phyloP scores from a whole-genome alignment of 2,113 vertebrate genomes.

The Cygnus buccinator region DNA sequence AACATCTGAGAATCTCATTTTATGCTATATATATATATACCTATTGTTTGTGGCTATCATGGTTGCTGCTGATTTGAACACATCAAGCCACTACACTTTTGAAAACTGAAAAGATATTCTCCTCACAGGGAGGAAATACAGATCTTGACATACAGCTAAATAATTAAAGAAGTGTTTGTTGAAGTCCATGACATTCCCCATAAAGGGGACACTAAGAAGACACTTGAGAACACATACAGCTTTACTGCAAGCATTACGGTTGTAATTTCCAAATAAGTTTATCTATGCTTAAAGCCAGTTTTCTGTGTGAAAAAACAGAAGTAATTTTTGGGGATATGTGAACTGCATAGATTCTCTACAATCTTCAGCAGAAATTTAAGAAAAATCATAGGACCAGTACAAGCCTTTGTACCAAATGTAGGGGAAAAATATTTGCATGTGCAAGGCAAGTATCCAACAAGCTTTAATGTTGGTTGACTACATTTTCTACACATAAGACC shows the following conservation, averaged over 20 bases:
- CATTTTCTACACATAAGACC: background rate
- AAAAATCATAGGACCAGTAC: background rate
- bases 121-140: background rate
- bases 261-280: slow-evolving; percentile 3
- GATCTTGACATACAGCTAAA: background rate
- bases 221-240: background rate
- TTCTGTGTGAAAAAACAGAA: background rate
- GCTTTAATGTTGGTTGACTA: background rate
- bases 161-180: background rate
- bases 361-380: background rate
- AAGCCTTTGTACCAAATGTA: background rate
- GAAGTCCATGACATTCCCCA: background rate
- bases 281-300: background rate
- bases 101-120: background rate
- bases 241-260: background rate
- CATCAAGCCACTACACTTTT: background rate
- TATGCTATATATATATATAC: background rate
- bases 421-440: background rate
- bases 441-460: background rate
- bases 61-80: background rate
- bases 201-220: background rate
- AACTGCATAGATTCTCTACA: background rate
- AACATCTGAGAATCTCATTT: background rate
- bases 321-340: background rate
- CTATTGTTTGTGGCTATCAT: background rate